A percentile compares a stretch with the other conserved stretches of the same genome.
Conservation (phyloP, 2,888 invertebrate genomes). For the Oscheius onirici region DNA sequence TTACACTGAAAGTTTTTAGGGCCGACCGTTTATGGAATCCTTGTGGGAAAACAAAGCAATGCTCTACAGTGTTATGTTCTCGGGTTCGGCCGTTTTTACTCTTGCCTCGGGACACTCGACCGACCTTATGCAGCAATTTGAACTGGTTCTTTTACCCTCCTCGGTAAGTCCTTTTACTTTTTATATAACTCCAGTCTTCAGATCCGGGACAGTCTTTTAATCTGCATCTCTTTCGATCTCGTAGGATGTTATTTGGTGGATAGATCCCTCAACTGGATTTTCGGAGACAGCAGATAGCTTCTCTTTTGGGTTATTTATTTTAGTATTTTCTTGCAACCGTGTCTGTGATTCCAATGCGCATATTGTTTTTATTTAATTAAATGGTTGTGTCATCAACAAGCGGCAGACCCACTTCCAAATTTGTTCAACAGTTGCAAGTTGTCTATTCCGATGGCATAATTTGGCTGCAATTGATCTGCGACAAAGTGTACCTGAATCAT, state of each 20-base stretch:
- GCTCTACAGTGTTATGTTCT: constrained; percentile 87
- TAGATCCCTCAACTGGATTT: constrained; percentile 58
- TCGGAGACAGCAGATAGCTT: constrained; percentile 53
- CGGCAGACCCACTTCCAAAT: constrained; percentile 45
- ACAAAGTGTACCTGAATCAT: constrained; percentile 60
- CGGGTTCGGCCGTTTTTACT: constrained; percentile 84
- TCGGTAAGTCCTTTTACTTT: constrained; percentile 78
- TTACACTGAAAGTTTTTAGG: constrained; percentile 77
- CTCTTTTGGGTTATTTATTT: constrained; percentile 33
- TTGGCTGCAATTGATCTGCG: constrained; percentile 62
- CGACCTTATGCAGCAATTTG: constrained; percentile 87
- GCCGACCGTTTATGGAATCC: constrained; percentile 98
- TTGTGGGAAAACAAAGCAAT: constrained; percentile 89
- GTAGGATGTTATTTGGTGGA: constrained; percentile 86
- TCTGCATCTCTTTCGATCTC: constrained; percentile 86
- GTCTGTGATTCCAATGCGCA: not conserved
- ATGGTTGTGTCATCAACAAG: not conserved
- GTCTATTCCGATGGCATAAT: constrained; percentile 67
- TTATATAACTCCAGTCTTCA: constrained; percentile 75
- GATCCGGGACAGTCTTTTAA: constrained; percentile 88
- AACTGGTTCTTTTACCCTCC: constrained; percentile 90
- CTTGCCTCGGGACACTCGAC: constrained; percentile 82
- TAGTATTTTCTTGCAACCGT: not conserved
- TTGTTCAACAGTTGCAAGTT: constrained; percentile 61
- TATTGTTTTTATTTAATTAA: not conserved